phyloP scores from a whole-genome alignment of 2,888 invertebrate genomes.

The Pterostichus madidus region DNA sequence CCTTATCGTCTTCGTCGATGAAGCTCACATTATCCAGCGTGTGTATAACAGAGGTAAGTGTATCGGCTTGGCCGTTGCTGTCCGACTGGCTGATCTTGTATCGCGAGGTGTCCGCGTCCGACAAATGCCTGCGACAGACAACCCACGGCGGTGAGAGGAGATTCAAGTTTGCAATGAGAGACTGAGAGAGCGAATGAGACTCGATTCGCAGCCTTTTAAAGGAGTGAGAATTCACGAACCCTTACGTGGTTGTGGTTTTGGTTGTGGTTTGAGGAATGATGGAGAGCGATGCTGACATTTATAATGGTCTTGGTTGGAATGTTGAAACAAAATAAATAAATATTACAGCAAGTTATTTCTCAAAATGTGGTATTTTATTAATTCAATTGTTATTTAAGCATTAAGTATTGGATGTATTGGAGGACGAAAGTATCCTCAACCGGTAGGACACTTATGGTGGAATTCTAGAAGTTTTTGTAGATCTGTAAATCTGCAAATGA shows the following conservation, averaged over 20 bases:
- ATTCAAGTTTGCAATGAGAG: background rate
- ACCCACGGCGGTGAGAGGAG: constrained; percentile 38
- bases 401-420: too few relatives aligned
- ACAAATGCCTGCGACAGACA: constrained; percentile 40
- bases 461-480: too few relatives aligned
- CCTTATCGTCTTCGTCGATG: constrained; percentile 78
- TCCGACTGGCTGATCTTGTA: constrained; percentile 68
- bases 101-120: constrained; percentile 68
- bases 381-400: too few relatives aligned
- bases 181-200: background rate
- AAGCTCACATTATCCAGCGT: constrained; percentile 73
- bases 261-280: background rate
- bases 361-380: too few relatives aligned
- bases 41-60: constrained; percentile 75
- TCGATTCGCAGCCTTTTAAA: constrained; percentile 4
- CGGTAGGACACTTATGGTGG: too few relatives aligned
- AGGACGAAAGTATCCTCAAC: too few relatives aligned
- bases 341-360: too few relatives aligned
- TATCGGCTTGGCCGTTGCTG: constrained; percentile 73
- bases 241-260: constrained; percentile 9
- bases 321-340: too few relatives aligned
- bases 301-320: too few relatives aligned
- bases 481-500: too few relatives aligned
- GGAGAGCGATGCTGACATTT: too few relatives aligned
- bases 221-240: constrained; percentile 25